Base-by-base conservation (phyloP, 2,888 invertebrate species). In the Hypolimnas misippus region DNA sequence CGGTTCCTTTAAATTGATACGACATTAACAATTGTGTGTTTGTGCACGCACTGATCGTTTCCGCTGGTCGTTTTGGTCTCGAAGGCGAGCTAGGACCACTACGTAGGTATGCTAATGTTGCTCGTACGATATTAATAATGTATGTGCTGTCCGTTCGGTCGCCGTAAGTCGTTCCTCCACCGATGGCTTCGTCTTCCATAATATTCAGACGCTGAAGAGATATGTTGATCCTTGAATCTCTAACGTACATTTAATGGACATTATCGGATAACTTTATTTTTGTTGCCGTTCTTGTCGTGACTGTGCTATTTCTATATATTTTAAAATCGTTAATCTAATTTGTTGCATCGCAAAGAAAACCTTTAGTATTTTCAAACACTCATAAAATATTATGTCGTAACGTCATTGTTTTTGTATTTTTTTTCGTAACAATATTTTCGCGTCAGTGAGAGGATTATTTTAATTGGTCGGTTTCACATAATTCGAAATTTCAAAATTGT, bases 51-150 rank as follows among this genome's bases (percentile, higher is more conserved):
- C 38, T n/a, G 35, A 40, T 31, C 46, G 44, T 53, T 63, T 63
- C 57, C 54, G 62, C 49, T 60, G 53, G 51, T 29, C 59, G 56
- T 16, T 57, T 38, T 50, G 49, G 42, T 54, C 21, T 51, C 54
- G 53, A 50, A 57, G 46, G 51, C 57, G 55, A 56, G 63, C 61
- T 62, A 58, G 56, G 61, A 49, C 35, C 16, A 42, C 31, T 29
- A 29, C 38, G 40, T 66, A 63, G 42, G 63, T 72, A 72, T 75
- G 73, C 68, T 73, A 75, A 76, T 74, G 70, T 54, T 14, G 44
- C 51, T 52, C 66, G 68, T 62, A 51, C 63, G 70, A 70, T 79
- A 79, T 81, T 79, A 78, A 78, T 82, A 78, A 83, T 81, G 81
- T 79, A 82, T 79, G 66, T 59, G 54, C 40, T 49, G 62, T 60